Base-by-base conservation (phyloP, 92 coral and sea anemone genomes). In the Palythoa caribaeorum region DNA sequence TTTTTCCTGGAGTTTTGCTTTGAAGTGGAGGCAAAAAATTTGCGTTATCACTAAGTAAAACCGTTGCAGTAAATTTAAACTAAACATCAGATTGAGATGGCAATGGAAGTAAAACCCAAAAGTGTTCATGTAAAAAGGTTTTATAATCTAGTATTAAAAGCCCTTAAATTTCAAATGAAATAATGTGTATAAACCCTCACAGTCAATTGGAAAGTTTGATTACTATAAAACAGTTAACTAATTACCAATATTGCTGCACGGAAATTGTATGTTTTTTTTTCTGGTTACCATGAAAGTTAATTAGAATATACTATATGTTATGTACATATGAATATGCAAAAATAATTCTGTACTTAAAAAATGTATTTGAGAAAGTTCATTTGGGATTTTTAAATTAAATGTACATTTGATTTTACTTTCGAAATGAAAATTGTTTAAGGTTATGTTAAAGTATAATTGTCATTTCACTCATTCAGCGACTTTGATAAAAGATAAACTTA, bases 401-500 rank as follows among this genome's bases (percentile, higher is more conserved):
- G 71, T 65, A 65, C 71, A 65, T 20, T 35, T 7, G n/a, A 17
- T 65, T 17, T 65, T 7, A 65, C 71, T 65, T 65, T 65, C 37
- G n/a, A 65, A 65, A 65, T 60, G 68, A 60, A 11, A 60, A 16
- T 60, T 16, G 19, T 60, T 60, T 60, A 16, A 60, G 19, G 19
- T 16, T 60, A 17, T 65, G 71, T 35, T 65, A 17, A 65, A 65
- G 71, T 17, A 65, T 65, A 65, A 65, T 39, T 66, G 69, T 66
- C 84, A 80, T 38, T 39, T 62, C 47, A 48, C 39, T 91, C 77
- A 84, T 75, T 91, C 89, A 89, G 94, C 94, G 44, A 89, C 91
- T 54, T 92, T 89, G 38, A 86, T 92, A 50, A 92, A 85, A 36
- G 54, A 38, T 73, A 92, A 59, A 8, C 89, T 62, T 62, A 89